Evolutionary conservation across 2,797 vertebrate species (phyloP), one percentile per base, ranked within the genome.

Genomic region (Lithobates pipiens): DNA sequence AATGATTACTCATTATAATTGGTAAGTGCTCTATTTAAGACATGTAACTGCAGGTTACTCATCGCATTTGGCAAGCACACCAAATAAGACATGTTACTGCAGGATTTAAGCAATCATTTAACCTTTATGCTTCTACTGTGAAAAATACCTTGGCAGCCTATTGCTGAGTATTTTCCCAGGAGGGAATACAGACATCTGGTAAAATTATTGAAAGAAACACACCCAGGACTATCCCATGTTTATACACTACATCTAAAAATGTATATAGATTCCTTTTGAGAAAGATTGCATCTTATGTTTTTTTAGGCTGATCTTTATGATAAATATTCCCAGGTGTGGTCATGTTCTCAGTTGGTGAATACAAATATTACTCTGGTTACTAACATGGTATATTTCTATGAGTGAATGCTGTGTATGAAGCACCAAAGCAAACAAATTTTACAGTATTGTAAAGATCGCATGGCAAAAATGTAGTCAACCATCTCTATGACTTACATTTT

Each of bases 181-280:
- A 89, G 36, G 23, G 61, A 89, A 85, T 88, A 84, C 15, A 57
- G 34, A 74, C 29, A 68, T 87, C 75, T 89, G 88, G 85, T 86
- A 77, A 87, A 89, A 84, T 89, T 86, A 83, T 65, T 46, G 36
- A 16, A 80, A 75, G 88, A 88, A 87, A 86, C 46, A 69, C 32
- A 44, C 57, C 68, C 63, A 34, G 0, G 0, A 79, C 15, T 80
- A 36, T 32, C 34, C 50, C 29, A 83, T 34, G 36, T 0, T 21
- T 27, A 63, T 1, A 85, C 32, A 73, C 68, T 86, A 82, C 74
- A 65, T 77, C 16, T 85, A 81, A 36, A 70, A 36, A 86, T 86
- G 27, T 77, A n/a, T 80, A 23, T 86, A 46, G 3, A 54, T 18
- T 88, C 74, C 44, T 73, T 44, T 73, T 82, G 78, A 88, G 69